Conservation (phyloP, 2,797 vertebrate genomes). For the Paramormyrops hopkinsi region DNA sequence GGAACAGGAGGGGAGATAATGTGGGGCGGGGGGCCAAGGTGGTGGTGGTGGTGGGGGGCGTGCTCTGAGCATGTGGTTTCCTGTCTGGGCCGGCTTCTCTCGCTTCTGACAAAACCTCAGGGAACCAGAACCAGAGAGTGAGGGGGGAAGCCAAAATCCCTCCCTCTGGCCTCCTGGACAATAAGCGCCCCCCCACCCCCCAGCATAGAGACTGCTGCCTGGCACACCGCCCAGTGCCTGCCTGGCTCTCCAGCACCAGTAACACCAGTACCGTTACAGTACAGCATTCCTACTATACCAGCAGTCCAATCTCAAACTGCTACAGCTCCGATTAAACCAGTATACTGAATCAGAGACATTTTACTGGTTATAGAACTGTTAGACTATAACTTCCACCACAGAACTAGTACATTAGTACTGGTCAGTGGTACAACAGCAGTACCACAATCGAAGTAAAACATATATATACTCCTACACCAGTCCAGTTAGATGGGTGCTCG, state of each 20-base stretch:
- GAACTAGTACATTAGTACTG: background rate
- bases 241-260: background rate
- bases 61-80: slow-evolving; percentile 29
- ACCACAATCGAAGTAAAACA: background rate
- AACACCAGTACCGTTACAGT: background rate
- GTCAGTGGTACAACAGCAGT: background rate
- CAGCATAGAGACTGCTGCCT: slow-evolving; percentile 50
- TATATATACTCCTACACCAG: background rate
- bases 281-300: background rate
- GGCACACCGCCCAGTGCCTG: slow-evolving; percentile 56
- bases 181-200: slow-evolving; percentile 49
- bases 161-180: slow-evolving; percentile 1
- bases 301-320: background rate
- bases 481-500: background rate
- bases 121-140: slow-evolving; percentile 28
- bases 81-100: slow-evolving; percentile 28
- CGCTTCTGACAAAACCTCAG: slow-evolving; percentile 31
- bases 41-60: background rate
- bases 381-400: background rate
- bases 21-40: background rate
- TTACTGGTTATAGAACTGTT: background rate
- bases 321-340: background rate
- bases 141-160: background rate
- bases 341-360: background rate
- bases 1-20: slow-evolving; percentile 44